Evolutionary conservation across 2,888 invertebrate genomes (phyloP), one percentile per base, ranked within the genome.

Genomic region (Amblyjoppa proteus): DNA sequence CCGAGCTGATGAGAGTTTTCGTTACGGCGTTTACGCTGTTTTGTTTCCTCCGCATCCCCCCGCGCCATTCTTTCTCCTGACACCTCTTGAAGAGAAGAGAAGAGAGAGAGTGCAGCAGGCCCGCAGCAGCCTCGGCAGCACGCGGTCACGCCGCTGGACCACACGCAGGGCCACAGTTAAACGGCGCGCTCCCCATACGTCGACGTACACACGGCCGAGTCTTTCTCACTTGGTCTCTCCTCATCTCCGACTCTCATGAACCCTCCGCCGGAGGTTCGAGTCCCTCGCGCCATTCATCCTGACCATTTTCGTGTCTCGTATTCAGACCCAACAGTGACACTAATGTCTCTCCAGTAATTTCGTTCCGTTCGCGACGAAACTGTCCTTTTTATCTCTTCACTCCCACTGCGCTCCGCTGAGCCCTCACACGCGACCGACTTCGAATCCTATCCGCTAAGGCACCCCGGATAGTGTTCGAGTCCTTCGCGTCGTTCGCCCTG

Each of bases 211-310:
- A 25, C 25, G 53, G n/a, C 9, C 28, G 45, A 20, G 20, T 49
- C 88, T 87, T 81, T 85, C 74, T 76, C 76, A 68, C 84, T 82
- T 64, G 41, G 51, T 77, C 71, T 38, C 5, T 11, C 74, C 83
- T 82, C 64, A 53, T 83, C 77, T 38, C 71, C 85, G 45, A 34
- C 4, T 87, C 89, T 90, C 89, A 90, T 89, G 87, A 88, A 86
- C 88, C 90, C 84, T 90, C 84, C 75, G 38, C 41, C n/a, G 66
- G 25, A 53, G 28, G 71, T 79, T 75, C 85, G 66, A 71, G 79
- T 68, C 56, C 78, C 79, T 76, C 74, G 86, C 90, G 89, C 91
- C 92, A 92, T 93, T 91, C 90, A 92, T 93, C 92, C 91, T 92
- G 87, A 89, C 89, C 88, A 88, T 49, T 16, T 49, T 49, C 45